Base-by-base conservation (phyloP, 2,888 invertebrate species). In the Hydrotaea cyrtoneurina region DNA sequence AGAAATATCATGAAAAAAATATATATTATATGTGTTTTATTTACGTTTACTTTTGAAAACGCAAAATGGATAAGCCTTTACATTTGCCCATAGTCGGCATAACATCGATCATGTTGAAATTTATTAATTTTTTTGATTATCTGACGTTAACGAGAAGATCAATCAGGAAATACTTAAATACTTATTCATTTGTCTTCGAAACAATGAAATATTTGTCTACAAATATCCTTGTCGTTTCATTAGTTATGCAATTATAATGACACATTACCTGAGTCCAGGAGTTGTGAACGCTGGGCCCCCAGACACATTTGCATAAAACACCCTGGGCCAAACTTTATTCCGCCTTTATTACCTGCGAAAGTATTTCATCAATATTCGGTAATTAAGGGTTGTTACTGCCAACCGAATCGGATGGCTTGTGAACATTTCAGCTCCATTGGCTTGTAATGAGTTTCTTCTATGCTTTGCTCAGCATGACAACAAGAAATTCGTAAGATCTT, bases 161-260 rank as follows among this genome's bases (percentile, higher is more conserved):
- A n/a, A n/a, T n/a, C n/a, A n/a, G n/a, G n/a, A n/a, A n/a, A n/a
- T n/a, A n/a, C n/a, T n/a, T n/a, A n/a, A n/a, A n/a, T n/a, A n/a
- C n/a, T n/a, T n/a, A n/a, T n/a, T n/a, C n/a, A n/a, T n/a, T n/a
- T n/a, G n/a, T n/a, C n/a, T n/a, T n/a, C n/a, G n/a, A n/a, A 26
- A 59, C 26, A 26, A 59, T 23, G 15, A 26, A 7, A 59, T 19
- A 59, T 11, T 26, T 26, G 26, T 15, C 26, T 23, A 13, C 4
- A 26, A 11, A 11, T 59, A 23, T 59, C 26, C 23, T n/a, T 15
- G 31, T 13, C 11, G 11, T 59, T 59, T 59, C 23, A 31, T n/a
- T n/a, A n/a, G n/a, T n/a, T n/a, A 57, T 57, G 57, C 57, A 62
- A 62, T 62, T 62, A 62, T n/a, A n/a, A 64, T 36, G 36, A 64